phyloP scores from a whole-genome alignment of 2,888 invertebrate genomes.

The Tetragonula carbonaria region DNA sequence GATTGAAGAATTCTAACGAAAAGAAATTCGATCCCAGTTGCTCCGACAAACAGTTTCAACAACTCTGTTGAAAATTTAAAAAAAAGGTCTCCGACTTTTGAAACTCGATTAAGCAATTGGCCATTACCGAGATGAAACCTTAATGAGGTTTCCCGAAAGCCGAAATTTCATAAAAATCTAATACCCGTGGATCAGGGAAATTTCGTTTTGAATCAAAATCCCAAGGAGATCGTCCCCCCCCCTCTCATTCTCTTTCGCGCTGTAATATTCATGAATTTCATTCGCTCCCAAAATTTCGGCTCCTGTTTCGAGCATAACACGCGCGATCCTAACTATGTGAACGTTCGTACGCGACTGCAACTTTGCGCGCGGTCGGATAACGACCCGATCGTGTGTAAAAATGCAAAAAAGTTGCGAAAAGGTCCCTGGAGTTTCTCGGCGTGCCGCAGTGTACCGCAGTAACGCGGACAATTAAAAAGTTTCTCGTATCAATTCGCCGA shows the following conservation, averaged over 20 bases:
- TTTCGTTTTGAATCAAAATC: background rate
- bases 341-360: background rate
- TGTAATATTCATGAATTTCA: constrained; percentile 6
- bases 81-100: too few species aligned
- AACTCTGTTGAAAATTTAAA: background rate
- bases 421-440: background rate
- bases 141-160: too few species aligned
- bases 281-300: background rate
- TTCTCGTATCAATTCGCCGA: background rate
- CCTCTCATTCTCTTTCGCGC: background rate
- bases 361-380: constrained; percentile 11
- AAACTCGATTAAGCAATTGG: background rate
- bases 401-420: constrained; percentile 32
- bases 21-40: background rate
- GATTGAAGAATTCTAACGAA: background rate
- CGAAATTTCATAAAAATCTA: background rate
- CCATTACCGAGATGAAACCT: too few species aligned
- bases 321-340: background rate
- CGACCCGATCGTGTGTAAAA: constrained; percentile 4
- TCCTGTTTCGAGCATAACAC: too few species aligned
- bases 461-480: constrained; percentile 41
- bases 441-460: constrained; percentile 27
- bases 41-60: background rate
- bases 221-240: background rate
- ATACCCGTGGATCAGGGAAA: background rate